Base-by-base conservation (phyloP, 2,797 vertebrate species). In the Arnoldichthys spilopterus region DNA sequence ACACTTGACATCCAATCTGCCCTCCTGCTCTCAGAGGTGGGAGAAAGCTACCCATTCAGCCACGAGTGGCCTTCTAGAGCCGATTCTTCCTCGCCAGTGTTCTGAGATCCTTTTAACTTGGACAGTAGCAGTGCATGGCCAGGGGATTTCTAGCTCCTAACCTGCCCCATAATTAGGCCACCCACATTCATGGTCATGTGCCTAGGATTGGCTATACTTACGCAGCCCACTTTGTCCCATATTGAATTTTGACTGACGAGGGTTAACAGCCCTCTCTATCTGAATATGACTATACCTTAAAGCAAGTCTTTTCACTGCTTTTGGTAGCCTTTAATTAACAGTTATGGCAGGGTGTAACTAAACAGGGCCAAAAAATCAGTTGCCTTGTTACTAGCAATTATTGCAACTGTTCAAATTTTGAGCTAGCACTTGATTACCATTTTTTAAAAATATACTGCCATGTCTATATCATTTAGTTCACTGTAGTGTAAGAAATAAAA, bases 111-210 rank as follows among this genome's bases (percentile, higher is more conserved):
- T 89, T 49, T 40, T 51, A 90, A 83, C 81, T 85, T 67, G 85
- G 86, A 91, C 87, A 87, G 88, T 87, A 72, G 79, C 76, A 84
- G 87, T 45, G 58, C 87, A 87, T 84, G 76, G 83, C 88, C 81
- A 85, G 84, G 89, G 90, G 87, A 91, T 91, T 92, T 91, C 88
- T 89, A 83, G 85, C 80, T 82, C 86, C 87, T 85, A 87, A 82
- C 75, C 83, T 77, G 74, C 54, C 49, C 87, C 83, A 85, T 92
- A 93, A 93, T 91, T 92, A 92, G 91, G 90, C 92, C 92, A 93
- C 90, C 91, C 92, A 91, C 91, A 90, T 88, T 87, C 85, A 84
- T 82, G 83, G 84, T 89, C 90, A 91, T 90, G 88, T 26, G 82
- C 79, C 71, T 85, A 72, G 82, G 78, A 88, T 78, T 77, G 78